These are phyloP conservation scores for Germaria angustata DNA, from an alignment of 2,888 invertebrate genomes.

Conservation along the genomic window DNA sequence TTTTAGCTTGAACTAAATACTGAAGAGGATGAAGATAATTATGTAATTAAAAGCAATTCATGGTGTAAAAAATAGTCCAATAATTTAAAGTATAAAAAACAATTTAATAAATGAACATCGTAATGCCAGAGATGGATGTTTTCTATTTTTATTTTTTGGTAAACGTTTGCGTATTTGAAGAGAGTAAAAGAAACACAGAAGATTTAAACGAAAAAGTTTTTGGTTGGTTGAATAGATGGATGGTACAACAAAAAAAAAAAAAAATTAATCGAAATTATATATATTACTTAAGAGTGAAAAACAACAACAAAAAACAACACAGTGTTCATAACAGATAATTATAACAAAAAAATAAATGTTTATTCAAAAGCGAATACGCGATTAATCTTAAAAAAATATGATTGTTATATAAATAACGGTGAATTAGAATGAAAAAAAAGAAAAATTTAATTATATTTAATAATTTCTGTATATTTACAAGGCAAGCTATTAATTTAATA, in stretches of 20 bases:
- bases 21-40: constrained; percentile 39
- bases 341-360: constrained; percentile 28
- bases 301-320: background rate
- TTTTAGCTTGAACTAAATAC: background rate
- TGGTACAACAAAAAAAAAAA: constrained; percentile 12
- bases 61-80: constrained; percentile 18
- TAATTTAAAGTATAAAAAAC: constrained; percentile 31
- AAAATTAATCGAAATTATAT: constrained; percentile 46
- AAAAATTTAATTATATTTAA: too few relatives aligned
- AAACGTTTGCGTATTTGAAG: background rate
- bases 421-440: too few relatives aligned
- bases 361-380: constrained; percentile 5
- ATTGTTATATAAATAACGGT: too few relatives aligned
- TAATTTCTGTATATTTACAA: too few relatives aligned
- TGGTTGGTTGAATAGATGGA: constrained; percentile 49
- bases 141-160: background rate
- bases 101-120: constrained; percentile 38
- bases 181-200: constrained; percentile 27
- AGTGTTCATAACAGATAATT: constrained; percentile 22
- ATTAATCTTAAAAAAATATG: background rate
- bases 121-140: constrained; percentile 32
- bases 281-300: constrained; percentile 56
- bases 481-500: too few relatives aligned
- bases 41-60: constrained; percentile 57
- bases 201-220: constrained; percentile 33